These are phyloP conservation scores for Ptychobarbus kaznakovi DNA, from an alignment of 2,797 vertebrate genomes.

Conservation along the genomic window DNA sequence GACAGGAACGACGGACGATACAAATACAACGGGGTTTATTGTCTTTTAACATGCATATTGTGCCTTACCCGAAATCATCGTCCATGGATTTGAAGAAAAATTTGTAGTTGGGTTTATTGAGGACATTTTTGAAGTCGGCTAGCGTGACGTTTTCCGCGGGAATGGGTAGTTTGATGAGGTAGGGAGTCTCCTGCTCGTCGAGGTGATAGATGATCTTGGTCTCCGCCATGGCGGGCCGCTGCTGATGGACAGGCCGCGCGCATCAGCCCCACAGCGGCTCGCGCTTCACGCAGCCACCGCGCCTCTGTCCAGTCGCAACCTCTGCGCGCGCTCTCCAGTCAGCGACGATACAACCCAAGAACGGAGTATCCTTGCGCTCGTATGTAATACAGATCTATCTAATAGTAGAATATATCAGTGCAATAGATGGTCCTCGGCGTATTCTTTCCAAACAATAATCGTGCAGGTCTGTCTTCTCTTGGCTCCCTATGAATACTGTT, in stretches of 20 bases:
- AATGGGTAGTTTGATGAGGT: slow-evolving; percentile 90
- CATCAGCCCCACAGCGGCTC: slow-evolving; percentile 64
- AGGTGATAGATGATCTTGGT: slow-evolving; percentile 96
- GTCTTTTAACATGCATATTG: neutral
- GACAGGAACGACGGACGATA: slow-evolving; percentile 7
- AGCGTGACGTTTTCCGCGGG: slow-evolving; percentile 90
- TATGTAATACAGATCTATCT: neutral
- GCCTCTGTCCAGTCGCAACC: slow-evolving; percentile 17
- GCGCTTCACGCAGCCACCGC: slow-evolving; percentile 49
- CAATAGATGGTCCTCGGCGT: neutral
- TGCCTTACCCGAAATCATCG: slow-evolving; percentile 92
- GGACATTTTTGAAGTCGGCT: slow-evolving; percentile 89
- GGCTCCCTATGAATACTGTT: slow-evolving; percentile 48
- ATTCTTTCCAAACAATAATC: slow-evolving; percentile 9
- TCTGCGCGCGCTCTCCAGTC: slow-evolving; percentile 1
- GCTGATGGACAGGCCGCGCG: slow-evolving; percentile 60
- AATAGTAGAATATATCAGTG: neutral
- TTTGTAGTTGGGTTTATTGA: slow-evolving; percentile 90
- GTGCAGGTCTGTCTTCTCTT: slow-evolving; percentile 18
- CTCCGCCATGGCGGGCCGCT: slow-evolving; percentile 82
- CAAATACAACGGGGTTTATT: neutral
- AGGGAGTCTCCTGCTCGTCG: slow-evolving; percentile 95
- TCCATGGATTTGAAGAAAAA: slow-evolving; percentile 99
- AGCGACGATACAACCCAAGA: neutral
- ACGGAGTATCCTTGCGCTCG: neutral